These are phyloP conservation scores for Macrophya annulata DNA, from an alignment of 2,888 invertebrate genomes.

Conservation along the genomic window DNA sequence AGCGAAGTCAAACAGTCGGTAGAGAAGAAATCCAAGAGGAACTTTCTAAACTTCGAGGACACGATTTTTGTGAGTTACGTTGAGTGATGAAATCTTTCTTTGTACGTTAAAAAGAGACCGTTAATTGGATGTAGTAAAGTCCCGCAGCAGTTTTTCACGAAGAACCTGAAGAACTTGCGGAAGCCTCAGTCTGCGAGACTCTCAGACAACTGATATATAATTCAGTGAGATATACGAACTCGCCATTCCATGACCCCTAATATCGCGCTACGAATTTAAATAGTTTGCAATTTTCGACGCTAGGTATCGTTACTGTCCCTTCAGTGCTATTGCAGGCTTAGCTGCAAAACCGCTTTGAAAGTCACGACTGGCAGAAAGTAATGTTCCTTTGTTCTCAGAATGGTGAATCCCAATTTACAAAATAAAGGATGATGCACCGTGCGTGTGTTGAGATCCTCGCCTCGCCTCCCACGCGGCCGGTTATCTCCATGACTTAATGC, in stretches of 20 bases:
- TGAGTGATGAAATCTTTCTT: constrained; percentile 15
- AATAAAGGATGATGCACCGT: constrained; percentile 67
- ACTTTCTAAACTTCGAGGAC: constrained; percentile 31
- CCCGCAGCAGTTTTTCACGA: not conserved
- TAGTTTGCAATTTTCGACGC: constrained; percentile 32
- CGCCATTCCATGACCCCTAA: not conserved
- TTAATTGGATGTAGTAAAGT: constrained; percentile 25
- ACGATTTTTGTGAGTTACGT: constrained; percentile 27
- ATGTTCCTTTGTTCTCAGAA: constrained; percentile 61
- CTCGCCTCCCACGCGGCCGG: constrained; percentile 75
- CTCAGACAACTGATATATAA: constrained; percentile 2
- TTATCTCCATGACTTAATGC: constrained; percentile 77
- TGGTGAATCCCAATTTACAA: constrained; percentile 69
- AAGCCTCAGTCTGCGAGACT: not conserved
- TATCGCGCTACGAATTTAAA: constrained; percentile 2
- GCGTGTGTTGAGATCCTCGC: constrained; percentile 63
- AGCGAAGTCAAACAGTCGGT: constrained; percentile 39
- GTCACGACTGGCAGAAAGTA: constrained; percentile 55
- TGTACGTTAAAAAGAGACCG: constrained; percentile 1
- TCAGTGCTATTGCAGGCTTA: constrained; percentile 11
- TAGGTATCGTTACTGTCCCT: constrained; percentile 26
- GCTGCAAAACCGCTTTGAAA: constrained; percentile 30
- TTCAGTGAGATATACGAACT: not conserved
- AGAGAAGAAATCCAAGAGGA: constrained; percentile 7
- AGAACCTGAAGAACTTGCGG: not conserved